Evolutionary conservation across 2,888 invertebrate genomes (phyloP), one percentile per base, ranked within the genome.

Genomic region (Lypha dubia): DNA sequence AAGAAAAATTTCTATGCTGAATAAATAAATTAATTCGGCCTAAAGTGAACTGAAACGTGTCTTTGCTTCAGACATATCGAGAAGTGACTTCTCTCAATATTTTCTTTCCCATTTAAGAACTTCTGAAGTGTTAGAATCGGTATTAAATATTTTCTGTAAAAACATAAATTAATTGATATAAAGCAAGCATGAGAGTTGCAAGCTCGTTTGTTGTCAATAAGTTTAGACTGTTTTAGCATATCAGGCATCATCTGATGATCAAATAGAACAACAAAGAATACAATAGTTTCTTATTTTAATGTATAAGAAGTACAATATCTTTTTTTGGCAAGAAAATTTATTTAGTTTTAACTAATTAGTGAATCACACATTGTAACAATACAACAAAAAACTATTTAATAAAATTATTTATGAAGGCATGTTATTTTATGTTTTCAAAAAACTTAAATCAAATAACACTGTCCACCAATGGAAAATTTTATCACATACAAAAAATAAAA

Each of bases 361-460:
- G 65, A 76, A 58, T 76, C 75, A 76, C 22, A n/a, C 1, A 13
- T 74, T 38, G 38, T 51, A 20, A 9, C 49, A 46, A 5, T 53
- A 20, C 11, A 28, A 28, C n/a, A n/a, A 44, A 49, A 53, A 51
- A 38, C 13, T 44, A 58, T 44, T 51, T 49, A 3, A 62, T 2
- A n/a, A 38, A 41, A 41, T 41, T 24, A 41, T 41, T 3, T 58
- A 4, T 32, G 7, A 11, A 11, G 8, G 7, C n/a, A n/a, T 51
- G 51, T 51, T 8, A 7, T 32, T 58, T 15, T 24, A 24, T 15
- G 20, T 1, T 73, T 62, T 62, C 3, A 62, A 74, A 74, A 51
- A 38, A 51, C 22, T 74, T 62, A 63, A 63, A 74, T 24, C 13
- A 74, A 63, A 51, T 74, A 53, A 53, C 53, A 24, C 53, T n/a